Conservation (phyloP, 2,797 vertebrate species). For the Avahi laniger region DNA sequence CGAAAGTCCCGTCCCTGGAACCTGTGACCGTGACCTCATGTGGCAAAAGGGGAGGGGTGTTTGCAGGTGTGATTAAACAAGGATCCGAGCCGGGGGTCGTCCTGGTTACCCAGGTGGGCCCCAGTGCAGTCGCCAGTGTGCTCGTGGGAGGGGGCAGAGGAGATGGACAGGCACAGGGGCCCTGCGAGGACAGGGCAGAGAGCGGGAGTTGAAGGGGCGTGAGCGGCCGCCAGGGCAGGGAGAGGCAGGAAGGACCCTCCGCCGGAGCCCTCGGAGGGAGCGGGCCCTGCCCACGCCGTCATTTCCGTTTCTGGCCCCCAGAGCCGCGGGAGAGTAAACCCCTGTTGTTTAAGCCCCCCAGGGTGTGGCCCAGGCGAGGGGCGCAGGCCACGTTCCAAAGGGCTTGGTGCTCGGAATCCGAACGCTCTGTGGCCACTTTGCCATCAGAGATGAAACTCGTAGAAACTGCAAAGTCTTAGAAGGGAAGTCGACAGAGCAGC, state of each 20-base stretch:
- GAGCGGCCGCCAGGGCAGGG: accelerated
- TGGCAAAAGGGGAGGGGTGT: too few relatives aligned
- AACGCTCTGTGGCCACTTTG: not conserved
- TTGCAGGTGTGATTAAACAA: too few relatives aligned
- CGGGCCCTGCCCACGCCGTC: too few relatives aligned
- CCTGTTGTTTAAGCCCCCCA: not conserved
- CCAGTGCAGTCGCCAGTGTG: not conserved
- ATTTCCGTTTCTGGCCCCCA: not conserved
- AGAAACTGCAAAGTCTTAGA: too few relatives aligned
- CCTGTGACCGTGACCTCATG: accelerated
- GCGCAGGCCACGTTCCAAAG: accelerated
- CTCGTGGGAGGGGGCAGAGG: not conserved
- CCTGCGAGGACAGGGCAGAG: accelerated
- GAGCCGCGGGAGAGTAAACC: accelerated
- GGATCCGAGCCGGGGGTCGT: not conserved
- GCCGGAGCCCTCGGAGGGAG: accelerated
- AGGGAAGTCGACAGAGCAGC: too few relatives aligned
- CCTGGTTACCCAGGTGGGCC: not conserved
- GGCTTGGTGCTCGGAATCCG: not conserved
- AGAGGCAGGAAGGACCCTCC: not conserved
- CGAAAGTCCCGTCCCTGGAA: not conserved
- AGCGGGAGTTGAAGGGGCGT: accelerated
- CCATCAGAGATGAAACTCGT: too few relatives aligned
- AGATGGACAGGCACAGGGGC: not conserved
- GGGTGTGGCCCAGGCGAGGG: not conserved